Evolutionary conservation across 2,888 invertebrate species (phyloP).

Genomic region (Leptothorax acervorum): DNA sequence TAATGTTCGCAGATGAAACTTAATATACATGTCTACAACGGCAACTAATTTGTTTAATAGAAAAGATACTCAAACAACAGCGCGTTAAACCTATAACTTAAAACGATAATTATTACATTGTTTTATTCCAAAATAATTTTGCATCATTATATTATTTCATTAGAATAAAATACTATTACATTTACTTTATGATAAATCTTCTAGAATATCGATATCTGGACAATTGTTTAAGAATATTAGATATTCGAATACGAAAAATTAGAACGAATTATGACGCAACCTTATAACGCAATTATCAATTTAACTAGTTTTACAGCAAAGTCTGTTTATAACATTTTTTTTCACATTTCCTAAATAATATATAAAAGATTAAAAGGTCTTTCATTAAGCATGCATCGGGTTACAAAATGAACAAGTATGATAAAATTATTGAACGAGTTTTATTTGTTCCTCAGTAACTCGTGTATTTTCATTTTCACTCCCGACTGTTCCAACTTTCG

Average conservation of each 20-base stretch:
- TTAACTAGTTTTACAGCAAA: not conserved
- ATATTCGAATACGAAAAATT: not conserved
- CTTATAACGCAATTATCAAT: not conserved
- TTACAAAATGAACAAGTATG: not conserved
- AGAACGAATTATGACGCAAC: not conserved
- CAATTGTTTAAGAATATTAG: not conserved
- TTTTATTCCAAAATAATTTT: not conserved
- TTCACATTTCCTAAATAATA: not conserved
- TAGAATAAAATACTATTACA: not conserved
- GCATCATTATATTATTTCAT: not conserved
- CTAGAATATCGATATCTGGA: not conserved
- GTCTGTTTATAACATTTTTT: not conserved
- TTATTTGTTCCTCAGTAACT: not conserved
- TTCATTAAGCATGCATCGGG: not conserved
- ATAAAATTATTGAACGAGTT: not conserved
- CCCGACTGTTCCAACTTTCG: no score
- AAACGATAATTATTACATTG: not conserved
- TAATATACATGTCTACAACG: not conserved
- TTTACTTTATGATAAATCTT: not conserved
- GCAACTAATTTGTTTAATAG: not conserved
- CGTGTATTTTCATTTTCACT: not conserved
- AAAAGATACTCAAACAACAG: not conserved
- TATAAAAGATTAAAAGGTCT: not conserved
- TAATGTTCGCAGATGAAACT: not conserved
- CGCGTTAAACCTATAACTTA: not conserved